Percentiles rank a stretch among this genome's conserved stretches.
phyloP scores from a whole-genome alignment of 2,888 invertebrate genomes.

The Lymantria monacha region DNA sequence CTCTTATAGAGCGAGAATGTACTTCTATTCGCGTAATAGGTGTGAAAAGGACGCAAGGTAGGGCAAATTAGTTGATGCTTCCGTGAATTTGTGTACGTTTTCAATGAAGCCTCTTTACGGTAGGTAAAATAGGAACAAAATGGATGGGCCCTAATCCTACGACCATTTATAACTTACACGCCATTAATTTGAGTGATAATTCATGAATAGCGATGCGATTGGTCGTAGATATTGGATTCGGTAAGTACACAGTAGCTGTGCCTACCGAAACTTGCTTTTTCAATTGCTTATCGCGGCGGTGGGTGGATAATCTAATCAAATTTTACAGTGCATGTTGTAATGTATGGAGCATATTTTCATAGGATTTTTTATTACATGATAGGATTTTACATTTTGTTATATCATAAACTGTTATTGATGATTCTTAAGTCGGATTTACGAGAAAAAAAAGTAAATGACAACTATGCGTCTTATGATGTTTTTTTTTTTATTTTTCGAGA shows the following conservation, averaged over 20 bases:
- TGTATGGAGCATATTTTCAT: neutral
- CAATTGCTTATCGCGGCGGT: conserved; percentile 42
- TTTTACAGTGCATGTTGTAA: conserved; percentile 34
- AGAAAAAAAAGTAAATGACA: no score
- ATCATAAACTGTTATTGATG: neutral
- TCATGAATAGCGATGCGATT: conserved; percentile 70
- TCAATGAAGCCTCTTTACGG: conserved; percentile 80
- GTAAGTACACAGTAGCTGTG: conserved; percentile 50
- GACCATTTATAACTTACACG: conserved; percentile 82
- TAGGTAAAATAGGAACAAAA: conserved; percentile 82
- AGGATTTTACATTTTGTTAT: neutral
- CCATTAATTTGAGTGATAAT: conserved; percentile 82
- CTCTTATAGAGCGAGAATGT: conserved; percentile 59
- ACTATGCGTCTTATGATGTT: no score
- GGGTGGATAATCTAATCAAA: conserved; percentile 50
- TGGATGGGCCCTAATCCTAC: conserved; percentile 76
- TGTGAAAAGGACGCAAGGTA: conserved; percentile 51
- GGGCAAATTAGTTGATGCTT: conserved; percentile 76
- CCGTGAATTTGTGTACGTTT: conserved; percentile 81
- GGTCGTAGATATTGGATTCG: conserved; percentile 65
- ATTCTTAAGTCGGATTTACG: no score
- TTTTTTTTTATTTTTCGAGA: no score
- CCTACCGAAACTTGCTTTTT: conserved; percentile 34
- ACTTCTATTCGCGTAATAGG: conserved; percentile 29
- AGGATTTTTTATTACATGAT: neutral